Conservation (phyloP, 2,888 invertebrate species). For the Aphodius sticticus region DNA sequence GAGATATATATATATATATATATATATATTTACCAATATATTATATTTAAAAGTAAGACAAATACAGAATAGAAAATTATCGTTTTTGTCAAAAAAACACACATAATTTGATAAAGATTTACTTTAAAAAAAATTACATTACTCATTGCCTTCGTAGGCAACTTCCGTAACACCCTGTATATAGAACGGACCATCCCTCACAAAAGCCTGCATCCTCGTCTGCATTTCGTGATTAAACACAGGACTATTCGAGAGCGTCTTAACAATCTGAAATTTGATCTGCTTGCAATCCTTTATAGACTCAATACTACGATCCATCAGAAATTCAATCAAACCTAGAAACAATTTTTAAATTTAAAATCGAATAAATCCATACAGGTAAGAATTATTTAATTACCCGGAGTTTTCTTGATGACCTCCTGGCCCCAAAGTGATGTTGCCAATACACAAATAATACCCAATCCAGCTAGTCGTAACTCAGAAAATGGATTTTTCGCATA, state of each 20-base stretch:
- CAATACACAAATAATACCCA: conserved; percentile 71
- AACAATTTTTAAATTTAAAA: background rate
- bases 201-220: conserved; percentile 72
- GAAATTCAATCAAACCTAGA: conserved; percentile 76
- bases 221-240: conserved; percentile 69
- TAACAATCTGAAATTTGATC: conserved; percentile 77
- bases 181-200: conserved; percentile 81
- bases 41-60: background rate
- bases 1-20: no score
- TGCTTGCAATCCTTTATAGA: conserved; percentile 76
- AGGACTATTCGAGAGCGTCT: conserved; percentile 64
- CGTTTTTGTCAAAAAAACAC: background rate
- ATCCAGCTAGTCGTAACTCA: conserved; percentile 76
- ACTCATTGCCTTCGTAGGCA: conserved; percentile 72
- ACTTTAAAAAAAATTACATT: background rate
- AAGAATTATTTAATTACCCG: conserved; percentile 62
- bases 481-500: conserved; percentile 78
- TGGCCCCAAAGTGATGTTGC: conserved; percentile 83
- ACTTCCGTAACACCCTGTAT: conserved; percentile 76
- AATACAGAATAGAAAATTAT: background rate
- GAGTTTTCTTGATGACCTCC: conserved; percentile 72
- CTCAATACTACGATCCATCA: conserved; percentile 78
- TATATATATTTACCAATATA: no score
- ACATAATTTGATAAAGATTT: background rate
- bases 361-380: background rate